Conservation (phyloP, 1,140 invertebrate species). For the Carposina sasakii region DNA sequence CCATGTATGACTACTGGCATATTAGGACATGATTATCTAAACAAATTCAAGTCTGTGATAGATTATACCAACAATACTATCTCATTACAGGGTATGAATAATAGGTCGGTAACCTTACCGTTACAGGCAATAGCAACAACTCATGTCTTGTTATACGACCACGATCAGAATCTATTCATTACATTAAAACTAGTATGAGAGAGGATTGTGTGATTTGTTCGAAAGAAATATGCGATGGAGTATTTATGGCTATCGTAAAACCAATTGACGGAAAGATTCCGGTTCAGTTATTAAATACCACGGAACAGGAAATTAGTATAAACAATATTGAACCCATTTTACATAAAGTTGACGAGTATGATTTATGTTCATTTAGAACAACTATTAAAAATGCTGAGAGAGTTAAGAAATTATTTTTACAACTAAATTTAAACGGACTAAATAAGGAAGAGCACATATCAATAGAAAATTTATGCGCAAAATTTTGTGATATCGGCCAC, state of each 20-base stretch:
- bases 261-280: constrained; percentile 16
- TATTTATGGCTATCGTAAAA: constrained; percentile 18
- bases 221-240: constrained; percentile 10
- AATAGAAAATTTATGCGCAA: constrained; percentile 32
- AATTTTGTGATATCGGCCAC: constrained; percentile 31
- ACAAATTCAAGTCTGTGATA: constrained; percentile 13
- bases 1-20: constrained; percentile 21
- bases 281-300: constrained; percentile 20
- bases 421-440: constrained; percentile 25
- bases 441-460: constrained; percentile 25
- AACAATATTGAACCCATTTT: constrained; percentile 14
- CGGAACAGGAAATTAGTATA: constrained; percentile 7
- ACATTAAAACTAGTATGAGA: constrained; percentile 8
- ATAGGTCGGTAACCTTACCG: constrained; percentile 8
- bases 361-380: constrained; percentile 17
- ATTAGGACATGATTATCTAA: constrained; percentile 23
- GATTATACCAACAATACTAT: constrained; percentile 15
- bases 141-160: constrained; percentile 14
- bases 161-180: constrained; percentile 22
- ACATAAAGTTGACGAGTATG: constrained; percentile 10
- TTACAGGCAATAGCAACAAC: too few relatives aligned
- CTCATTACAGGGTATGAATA: constrained; percentile 13
- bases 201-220: constrained; percentile 16
- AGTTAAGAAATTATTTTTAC: constrained; percentile 13
- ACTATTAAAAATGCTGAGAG: constrained; percentile 9